phyloP scores from a whole-genome alignment of 2,888 invertebrate species.

The Dascillus cervinus region DNA sequence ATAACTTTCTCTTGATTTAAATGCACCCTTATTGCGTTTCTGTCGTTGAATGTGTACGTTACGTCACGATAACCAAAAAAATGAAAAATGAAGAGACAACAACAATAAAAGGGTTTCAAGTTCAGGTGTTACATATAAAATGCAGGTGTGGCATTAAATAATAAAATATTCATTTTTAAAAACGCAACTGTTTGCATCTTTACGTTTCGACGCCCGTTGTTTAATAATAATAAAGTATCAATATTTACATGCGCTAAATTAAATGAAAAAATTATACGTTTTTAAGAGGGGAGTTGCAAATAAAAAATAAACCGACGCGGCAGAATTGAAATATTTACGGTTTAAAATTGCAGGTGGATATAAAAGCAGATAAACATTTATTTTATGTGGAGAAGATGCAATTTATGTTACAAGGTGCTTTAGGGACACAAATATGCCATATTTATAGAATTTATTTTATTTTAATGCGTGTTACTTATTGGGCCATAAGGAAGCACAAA shows the following conservation, averaged over 20 bases:
- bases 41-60: no score
- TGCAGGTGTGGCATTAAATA: constrained; percentile 18
- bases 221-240: constrained; percentile 26
- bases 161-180: constrained; percentile 18
- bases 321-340: constrained; percentile 32
- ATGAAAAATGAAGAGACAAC: background rate
- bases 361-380: constrained; percentile 28
- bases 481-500: constrained; percentile 21
- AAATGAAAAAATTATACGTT: constrained; percentile 22
- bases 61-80: no score
- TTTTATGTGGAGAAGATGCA: constrained; percentile 17
- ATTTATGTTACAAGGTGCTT: constrained; percentile 19
- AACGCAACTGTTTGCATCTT: constrained; percentile 16
- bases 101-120: constrained; percentile 1
- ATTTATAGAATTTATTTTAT: constrained; percentile 12
- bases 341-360: constrained; percentile 32
- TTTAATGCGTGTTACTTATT: constrained; percentile 19
- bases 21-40: no score
- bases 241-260: constrained; percentile 26
- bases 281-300: no score
- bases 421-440: constrained; percentile 11
- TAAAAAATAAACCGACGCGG: constrained; percentile 29
- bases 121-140: constrained; percentile 11
- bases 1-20: no score
- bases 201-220: constrained; percentile 20